Percentiles rank a stretch among this genome's conserved stretches.
These are phyloP conservation scores for Peromyscus eremicus DNA, from an alignment of 2,797 vertebrate species.

Conservation along the genomic window DNA sequence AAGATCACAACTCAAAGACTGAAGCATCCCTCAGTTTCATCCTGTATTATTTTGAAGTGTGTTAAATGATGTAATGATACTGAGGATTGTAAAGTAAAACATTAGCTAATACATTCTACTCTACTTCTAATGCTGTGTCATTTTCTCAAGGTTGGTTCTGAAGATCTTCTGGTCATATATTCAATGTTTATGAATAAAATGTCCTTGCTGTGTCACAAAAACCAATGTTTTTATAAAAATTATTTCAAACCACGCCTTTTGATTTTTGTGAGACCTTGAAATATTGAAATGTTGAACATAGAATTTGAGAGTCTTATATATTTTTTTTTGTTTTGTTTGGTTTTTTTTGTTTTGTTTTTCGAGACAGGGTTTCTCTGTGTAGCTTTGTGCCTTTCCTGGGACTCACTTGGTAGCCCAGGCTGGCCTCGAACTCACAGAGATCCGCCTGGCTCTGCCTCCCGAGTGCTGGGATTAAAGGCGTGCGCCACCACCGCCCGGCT, in stretches of 20 bases:
- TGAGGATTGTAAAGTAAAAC: background rate
- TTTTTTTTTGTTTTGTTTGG: too few species aligned
- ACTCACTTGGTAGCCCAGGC: too few species aligned
- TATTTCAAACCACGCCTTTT: conserved; percentile 47
- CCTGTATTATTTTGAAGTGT: background rate
- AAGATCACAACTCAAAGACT: background rate
- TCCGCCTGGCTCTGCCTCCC: too few species aligned
- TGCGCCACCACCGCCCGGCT: too few species aligned
- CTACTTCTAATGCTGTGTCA: background rate
- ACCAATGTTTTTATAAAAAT: conserved; percentile 17
- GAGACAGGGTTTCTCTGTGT: too few species aligned
- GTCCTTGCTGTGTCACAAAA: background rate
- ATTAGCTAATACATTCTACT: conserved; percentile 7
- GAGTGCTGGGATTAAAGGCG: too few species aligned
- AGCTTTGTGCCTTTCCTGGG: too few species aligned
- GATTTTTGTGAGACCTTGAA: background rate
- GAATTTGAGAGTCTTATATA: background rate
- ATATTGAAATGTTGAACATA: background rate
- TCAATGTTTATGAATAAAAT: conserved; percentile 18
- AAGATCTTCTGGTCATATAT: background rate
- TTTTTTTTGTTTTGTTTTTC: too few species aligned
- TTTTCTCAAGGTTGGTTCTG: conserved; percentile 37
- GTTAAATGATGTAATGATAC: background rate
- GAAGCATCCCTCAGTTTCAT: background rate
- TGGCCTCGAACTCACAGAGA: too few species aligned